Evolutionary conservation across 2,797 vertebrate genomes (phyloP).

Genomic region (Anguilla marmorata): DNA sequence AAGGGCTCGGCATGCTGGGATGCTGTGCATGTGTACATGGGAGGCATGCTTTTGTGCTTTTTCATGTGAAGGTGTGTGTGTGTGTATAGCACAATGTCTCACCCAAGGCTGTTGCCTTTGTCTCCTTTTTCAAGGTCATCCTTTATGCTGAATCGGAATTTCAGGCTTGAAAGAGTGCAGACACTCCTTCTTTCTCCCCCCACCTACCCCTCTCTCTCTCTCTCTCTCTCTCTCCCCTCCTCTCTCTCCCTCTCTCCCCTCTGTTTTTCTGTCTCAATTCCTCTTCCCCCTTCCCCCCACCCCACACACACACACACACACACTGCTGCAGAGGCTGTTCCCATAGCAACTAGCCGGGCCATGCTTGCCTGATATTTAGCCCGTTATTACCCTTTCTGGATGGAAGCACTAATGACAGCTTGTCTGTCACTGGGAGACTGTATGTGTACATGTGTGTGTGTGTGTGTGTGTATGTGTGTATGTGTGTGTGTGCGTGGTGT

Average conservation of each 20-base stretch:
- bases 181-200: not conserved
- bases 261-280: not conserved
- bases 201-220: too few species aligned
- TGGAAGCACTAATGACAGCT: not conserved
- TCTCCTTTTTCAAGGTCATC: not conserved
- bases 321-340: not conserved
- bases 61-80: too few species aligned
- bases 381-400: not conserved
- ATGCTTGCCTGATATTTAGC: slow-evolving; percentile 1
- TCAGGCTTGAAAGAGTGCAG: not conserved
- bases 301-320: not conserved
- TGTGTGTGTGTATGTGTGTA: not conserved
- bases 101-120: not conserved
- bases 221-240: too few species aligned
- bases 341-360: not conserved
- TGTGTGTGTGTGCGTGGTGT: too few species aligned
- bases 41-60: too few species aligned
- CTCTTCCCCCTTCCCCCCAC: not conserved
- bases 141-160: slow-evolving; percentile 2
- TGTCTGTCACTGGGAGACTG: not conserved
- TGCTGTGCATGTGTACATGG: not conserved
- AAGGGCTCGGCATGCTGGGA: not conserved
- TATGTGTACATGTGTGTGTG: not conserved
- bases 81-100: not conserved
- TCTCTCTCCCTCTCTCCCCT: not conserved